A percentile compares a stretch with the other conserved stretches of the same genome.
Conservation (phyloP, 2,797 vertebrate species). For the Anisognathus igniventris region DNA sequence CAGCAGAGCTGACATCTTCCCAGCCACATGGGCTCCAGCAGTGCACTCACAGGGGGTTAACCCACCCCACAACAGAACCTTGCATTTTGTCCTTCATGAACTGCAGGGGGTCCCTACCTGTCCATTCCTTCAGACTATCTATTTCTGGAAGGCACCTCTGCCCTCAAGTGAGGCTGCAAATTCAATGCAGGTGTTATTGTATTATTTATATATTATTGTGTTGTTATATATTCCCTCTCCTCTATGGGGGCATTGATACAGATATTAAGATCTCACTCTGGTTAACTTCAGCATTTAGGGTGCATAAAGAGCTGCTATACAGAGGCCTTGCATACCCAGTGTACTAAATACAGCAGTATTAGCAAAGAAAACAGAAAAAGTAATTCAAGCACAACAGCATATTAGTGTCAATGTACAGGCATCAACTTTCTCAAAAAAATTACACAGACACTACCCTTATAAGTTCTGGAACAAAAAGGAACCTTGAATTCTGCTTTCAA, state of each 20-base stretch:
- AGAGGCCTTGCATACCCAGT: background rate
- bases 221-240: background rate
- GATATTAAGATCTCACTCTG: background rate
- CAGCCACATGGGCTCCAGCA: background rate
- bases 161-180: background rate
- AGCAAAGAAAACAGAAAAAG: background rate
- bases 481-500: background rate
- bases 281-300: background rate
- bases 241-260: background rate
- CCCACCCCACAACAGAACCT: background rate
- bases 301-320: background rate
- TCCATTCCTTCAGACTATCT: background rate
- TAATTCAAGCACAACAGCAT: accelerated
- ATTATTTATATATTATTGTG: background rate
- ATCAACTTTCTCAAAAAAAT: background rate
- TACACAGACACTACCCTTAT: background rate
- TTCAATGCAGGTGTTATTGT: background rate
- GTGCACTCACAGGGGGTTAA: background rate
- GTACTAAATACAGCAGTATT: background rate
- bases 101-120: no score
- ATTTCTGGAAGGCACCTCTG: background rate
- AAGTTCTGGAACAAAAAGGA: background rate
- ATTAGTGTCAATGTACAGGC: background rate
- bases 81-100: background rate
- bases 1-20: background rate